A percentile compares a stretch with the other conserved stretches of the same genome.
phyloP scores from a whole-genome alignment of 2,888 invertebrate genomes.

The Parelbella ahira region DNA sequence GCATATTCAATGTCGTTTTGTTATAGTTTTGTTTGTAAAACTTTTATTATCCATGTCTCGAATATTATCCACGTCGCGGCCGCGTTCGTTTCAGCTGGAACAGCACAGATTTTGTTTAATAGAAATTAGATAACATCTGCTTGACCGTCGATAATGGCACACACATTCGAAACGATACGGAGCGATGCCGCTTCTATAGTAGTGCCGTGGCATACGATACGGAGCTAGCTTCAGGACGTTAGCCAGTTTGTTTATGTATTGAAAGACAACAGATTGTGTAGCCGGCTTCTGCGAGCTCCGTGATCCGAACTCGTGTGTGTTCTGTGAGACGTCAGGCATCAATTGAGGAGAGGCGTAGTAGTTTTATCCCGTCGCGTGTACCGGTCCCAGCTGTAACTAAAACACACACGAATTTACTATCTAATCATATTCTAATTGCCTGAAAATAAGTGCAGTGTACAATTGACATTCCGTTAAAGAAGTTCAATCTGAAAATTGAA shows the following conservation, averaged over 20 bases:
- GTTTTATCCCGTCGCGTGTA: conserved; percentile 33
- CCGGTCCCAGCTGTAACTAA: conserved; percentile 26
- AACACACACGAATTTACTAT: too few relatives aligned
- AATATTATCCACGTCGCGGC: neutral
- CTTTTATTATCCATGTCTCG: conserved; percentile 12
- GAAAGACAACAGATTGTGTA: conserved; percentile 76
- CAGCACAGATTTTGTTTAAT: neutral
- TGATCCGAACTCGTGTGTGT: conserved; percentile 45
- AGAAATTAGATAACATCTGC: conserved; percentile 1
- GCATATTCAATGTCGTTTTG: conserved; percentile 40
- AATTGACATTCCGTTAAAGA: too few relatives aligned
- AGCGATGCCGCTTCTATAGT: conserved; percentile 28
- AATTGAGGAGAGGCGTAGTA: conserved; percentile 51
- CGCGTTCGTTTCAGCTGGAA: neutral
- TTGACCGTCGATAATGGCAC: conserved; percentile 12
- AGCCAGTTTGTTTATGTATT: conserved; percentile 76
- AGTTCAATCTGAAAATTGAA: too few relatives aligned
- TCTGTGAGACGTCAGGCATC: conserved; percentile 57
- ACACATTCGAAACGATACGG: conserved; percentile 12
- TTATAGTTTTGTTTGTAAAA: conserved; percentile 18
- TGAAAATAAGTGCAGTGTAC: too few relatives aligned
- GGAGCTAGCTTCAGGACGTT: conserved; percentile 69
- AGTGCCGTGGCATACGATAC: conserved; percentile 39
- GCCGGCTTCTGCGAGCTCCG: conserved; percentile 63
- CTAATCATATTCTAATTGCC: too few relatives aligned